A percentile compares a stretch with the other conserved stretches of the same genome.
Evolutionary conservation across 1,140 invertebrate species (phyloP).

Genomic region (Drosophila santomea): DNA sequence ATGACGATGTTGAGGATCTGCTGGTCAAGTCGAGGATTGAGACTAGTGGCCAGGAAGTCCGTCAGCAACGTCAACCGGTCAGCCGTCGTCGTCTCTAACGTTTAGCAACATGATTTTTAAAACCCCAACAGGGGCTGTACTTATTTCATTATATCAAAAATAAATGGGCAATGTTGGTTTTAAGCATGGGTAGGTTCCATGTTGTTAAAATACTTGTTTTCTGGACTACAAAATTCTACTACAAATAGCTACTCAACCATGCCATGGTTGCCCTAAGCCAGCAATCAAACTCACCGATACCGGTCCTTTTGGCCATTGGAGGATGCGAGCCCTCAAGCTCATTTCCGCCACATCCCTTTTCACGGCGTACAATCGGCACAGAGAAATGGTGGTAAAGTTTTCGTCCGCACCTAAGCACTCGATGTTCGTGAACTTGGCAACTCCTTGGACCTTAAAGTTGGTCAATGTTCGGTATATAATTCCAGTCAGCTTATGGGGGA

Average conservation of each 20-base stretch:
- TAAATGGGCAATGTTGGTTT: neutral
- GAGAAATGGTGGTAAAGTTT: conserved; percentile 48
- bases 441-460: conserved; percentile 39
- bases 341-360: conserved; percentile 73
- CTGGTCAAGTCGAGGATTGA: conserved; percentile 24
- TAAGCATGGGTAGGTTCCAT: neutral
- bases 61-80: conserved; percentile 3
- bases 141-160: neutral
- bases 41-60: conserved; percentile 3
- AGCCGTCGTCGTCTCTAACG: neutral
- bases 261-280: no score
- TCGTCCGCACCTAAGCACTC: conserved; percentile 53
- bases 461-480: neutral
- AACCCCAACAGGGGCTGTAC: neutral
- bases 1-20: conserved; percentile 28
- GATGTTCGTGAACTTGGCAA: conserved; percentile 74
- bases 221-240: no score
- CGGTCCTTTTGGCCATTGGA: conserved; percentile 42
- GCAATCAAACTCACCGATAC: conserved; percentile 51
- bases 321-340: conserved; percentile 41
- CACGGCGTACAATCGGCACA: conserved; percentile 65
- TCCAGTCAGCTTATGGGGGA: neutral
- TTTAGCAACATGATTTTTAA: no score
- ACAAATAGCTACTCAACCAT: no score
- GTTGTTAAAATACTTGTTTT: neutral